Percentiles rank a stretch among this genome's conserved stretches.
These are phyloP conservation scores for Lates japonicus DNA, from an alignment of 2,797 vertebrate species.

Conservation along the genomic window DNA sequence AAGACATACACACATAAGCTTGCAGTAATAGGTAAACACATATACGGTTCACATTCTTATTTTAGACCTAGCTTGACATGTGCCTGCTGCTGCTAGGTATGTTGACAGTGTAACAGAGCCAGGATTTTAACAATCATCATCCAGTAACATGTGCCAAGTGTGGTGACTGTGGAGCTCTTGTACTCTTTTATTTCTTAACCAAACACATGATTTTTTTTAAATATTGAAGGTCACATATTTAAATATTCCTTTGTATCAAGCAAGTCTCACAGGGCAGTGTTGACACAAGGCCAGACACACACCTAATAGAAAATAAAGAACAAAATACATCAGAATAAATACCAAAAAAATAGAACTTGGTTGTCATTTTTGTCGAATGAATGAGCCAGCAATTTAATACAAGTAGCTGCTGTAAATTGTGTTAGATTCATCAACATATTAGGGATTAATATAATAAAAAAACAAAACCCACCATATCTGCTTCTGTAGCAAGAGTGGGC, in stretches of 20 bases:
- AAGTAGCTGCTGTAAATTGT: background rate
- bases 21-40: background rate
- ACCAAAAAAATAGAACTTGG: too few relatives aligned
- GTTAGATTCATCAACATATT: background rate
- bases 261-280: background rate
- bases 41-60: background rate
- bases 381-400: background rate
- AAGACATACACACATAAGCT: background rate
- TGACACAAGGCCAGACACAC: background rate
- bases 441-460: too few relatives aligned
- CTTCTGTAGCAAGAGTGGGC: background rate
- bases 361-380: background rate
- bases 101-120: background rate
- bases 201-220: background rate
- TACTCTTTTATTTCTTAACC: background rate
- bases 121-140: background rate
- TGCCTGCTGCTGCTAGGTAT: conserved; percentile 7
- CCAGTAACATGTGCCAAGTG: background rate
- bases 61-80: conserved; percentile 23
- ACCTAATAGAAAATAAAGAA: background rate
- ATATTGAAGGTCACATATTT: too few relatives aligned
- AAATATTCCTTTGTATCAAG: background rate
- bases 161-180: background rate
- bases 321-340: background rate
- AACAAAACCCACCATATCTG: background rate